Evolutionary conservation across 92 coral and sea anemone genomes (phyloP), one percentile per base, ranked within the genome.

Genomic region (Phenganax subtilis): DNA sequence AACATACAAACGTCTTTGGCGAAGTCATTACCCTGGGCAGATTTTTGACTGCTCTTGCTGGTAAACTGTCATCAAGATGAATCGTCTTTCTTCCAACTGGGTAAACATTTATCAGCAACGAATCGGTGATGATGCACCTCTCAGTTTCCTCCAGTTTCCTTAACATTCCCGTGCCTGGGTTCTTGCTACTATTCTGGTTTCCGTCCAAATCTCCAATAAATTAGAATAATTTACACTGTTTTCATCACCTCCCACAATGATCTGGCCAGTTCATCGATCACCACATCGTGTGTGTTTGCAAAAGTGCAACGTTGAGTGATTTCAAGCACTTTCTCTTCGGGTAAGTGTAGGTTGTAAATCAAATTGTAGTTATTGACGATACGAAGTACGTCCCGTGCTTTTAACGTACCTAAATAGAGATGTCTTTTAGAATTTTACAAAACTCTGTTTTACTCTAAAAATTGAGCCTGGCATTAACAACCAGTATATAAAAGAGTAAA

Each of bases 331-430:
- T 79, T 79, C 2, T 79, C 83, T 51, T 69, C 83, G 17, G 74
- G 83, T 1, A 79, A 65, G 62, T 79, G 73, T 16, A 79, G 65
- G 55, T 79, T 79, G 74, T 79, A 79, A n/a, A 79, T 65, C 69
- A 79, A 63, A 51, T 79, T 79, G 63, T 79, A 65, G 71, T 62
- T 79, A 28, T 64, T 62, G 16, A 79, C 62, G 25, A 79, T 60
- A n/a, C 73, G 74, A 9, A 79, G 74, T n/a, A 79, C 83, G 11
- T 79, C 83, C 3, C 83, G 67, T 44, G 44, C 60, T 63, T 62
- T 63, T 25, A 79, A 65, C 0, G 83, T 79, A 62, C 83, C 83
- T 79, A 77, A 47, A 77, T 27, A 20, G n/a, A 53, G 54, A 20
- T 12, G 11, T 53, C 75, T 69, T 0, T 9, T 51, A 69, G 53